These are phyloP conservation scores for Tolmerus cingulatus DNA, from an alignment of 2,888 invertebrate species.

Conservation along the genomic window DNA sequence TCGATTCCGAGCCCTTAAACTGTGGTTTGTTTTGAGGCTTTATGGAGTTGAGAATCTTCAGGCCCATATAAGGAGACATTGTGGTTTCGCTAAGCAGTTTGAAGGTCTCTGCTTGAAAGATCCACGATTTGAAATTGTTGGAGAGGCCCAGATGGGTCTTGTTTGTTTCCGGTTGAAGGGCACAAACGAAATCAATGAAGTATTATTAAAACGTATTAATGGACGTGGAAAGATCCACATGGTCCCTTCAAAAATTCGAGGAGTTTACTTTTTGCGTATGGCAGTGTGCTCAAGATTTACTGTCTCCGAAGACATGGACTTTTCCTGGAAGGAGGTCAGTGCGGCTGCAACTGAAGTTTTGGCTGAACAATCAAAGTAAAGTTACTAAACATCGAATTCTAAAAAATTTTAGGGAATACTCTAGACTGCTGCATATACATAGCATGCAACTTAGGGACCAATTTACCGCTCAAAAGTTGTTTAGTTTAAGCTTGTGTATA, in stretches of 20 bases:
- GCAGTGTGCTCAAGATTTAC: constrained; percentile 89
- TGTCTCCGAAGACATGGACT: constrained; percentile 80
- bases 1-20: constrained; percentile 88
- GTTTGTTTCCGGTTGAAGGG: constrained; percentile 96
- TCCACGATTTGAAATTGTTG: constrained; percentile 85
- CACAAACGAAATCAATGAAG: constrained; percentile 82
- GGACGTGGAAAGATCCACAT: constrained; percentile 90
- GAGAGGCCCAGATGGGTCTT: constrained; percentile 91
- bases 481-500: constrained; percentile 20
- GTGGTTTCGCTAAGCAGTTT: constrained; percentile 86
- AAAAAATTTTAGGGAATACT: background rate
- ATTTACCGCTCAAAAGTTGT: constrained; percentile 11
- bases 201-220: constrained; percentile 83
- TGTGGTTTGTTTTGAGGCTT: constrained; percentile 93
- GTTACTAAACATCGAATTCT: constrained; percentile 34
- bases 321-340: constrained; percentile 87
- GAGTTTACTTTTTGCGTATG: constrained; percentile 84
- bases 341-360: constrained; percentile 76
- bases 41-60: constrained; percentile 91
- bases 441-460: constrained; percentile 35
- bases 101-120: constrained; percentile 79
- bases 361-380: constrained; percentile 53
- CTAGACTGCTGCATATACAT: background rate
- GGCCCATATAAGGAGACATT: constrained; percentile 84
- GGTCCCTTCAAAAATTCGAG: constrained; percentile 88